Evolutionary conservation across 2,113 vertebrate genomes (phyloP), one percentile per base, ranked within the genome.

Genomic region (Silurus meridionalis): DNA sequence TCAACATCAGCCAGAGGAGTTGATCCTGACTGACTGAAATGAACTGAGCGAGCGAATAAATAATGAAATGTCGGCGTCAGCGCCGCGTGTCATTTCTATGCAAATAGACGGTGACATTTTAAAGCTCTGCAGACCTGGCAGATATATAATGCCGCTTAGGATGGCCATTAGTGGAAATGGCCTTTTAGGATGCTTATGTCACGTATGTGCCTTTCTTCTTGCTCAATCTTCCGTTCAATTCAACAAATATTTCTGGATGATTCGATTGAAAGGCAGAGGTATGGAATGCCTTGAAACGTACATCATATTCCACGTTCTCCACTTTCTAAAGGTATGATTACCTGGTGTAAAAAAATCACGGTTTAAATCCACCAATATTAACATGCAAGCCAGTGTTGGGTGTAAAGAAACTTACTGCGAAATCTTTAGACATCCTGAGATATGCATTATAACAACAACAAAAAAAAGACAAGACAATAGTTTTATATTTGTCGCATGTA

Each of bases 81-180:
- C 82, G 25, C 60, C 46, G 74, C 72, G 84, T 88, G 89, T 91
- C 90, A 93, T 93, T 91, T 92, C 90, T 91, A 92, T 92, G 85
- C 91, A 91, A 85, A 57, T 89, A 69, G 88, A 86, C 83, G 90
- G 89, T 92, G 93, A 91, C 91, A 92, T 94, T 92, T 92, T 91
- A 87, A 92, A 88, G 77, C 91, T 91, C 23, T 79, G 67, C 61
- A 78, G 78, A n/a, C 87, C 86, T 87, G 89, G 92, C 91, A 84
- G 89, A 85, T 84, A 89, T 86, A 88, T 91, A 92, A 92, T 91
- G 91, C 86, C 87, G 89, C 88, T 82, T 61, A 88, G 90, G 91
- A 78, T 87, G 63, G 87, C 82, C 90, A 92, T 91, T 92, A 91
- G 90, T 89, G 88, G 57, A 83, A 90, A 87, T 91, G 60, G 66